Evolutionary conservation across 2,113 vertebrate genomes (phyloP).

Genomic region (Rhinopomastus cyanomelas): DNA sequence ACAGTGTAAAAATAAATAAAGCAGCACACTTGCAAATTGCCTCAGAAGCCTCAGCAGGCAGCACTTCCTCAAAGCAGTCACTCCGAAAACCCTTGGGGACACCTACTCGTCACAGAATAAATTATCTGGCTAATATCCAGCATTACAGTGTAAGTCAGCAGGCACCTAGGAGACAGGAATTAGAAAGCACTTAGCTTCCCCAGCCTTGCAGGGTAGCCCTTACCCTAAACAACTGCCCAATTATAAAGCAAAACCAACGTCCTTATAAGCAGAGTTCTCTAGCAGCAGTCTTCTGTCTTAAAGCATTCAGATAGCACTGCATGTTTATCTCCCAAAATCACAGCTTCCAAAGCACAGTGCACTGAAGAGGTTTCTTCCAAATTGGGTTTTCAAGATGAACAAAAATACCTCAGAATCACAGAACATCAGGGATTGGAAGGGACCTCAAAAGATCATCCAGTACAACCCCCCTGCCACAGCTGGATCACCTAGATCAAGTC

Average conservation of each 20-base stretch:
- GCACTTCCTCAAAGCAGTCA: slow-evolving; percentile 12
- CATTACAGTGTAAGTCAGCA: not conserved
- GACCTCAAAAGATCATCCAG: no score
- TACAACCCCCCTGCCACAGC: no score
- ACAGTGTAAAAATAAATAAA: not conserved
- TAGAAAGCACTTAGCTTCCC: slow-evolving; percentile 40
- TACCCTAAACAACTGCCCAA: not conserved
- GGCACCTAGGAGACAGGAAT: slow-evolving; percentile 29
- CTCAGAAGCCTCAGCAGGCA: not conserved
- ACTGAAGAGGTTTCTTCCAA: not conserved
- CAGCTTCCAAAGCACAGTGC: not conserved
- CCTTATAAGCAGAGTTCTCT: not conserved
- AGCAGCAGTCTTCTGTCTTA: not conserved
- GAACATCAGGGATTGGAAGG: no score
- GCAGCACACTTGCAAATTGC: not conserved
- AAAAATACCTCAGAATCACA: not conserved
- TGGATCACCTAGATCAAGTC: no score
- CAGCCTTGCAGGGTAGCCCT: slow-evolving; percentile 20
- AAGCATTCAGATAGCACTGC: not conserved
- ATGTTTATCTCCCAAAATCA: not conserved
- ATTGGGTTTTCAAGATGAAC: not conserved
- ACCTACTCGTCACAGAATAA: slow-evolving; percentile 55
- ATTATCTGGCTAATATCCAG: slow-evolving; percentile 63
- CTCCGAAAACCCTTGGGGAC: slow-evolving; percentile 25
- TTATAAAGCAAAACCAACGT: not conserved